Evolutionary conservation across 2,888 invertebrate species (phyloP).

Genomic region (Drosophila vallismaia): DNA sequence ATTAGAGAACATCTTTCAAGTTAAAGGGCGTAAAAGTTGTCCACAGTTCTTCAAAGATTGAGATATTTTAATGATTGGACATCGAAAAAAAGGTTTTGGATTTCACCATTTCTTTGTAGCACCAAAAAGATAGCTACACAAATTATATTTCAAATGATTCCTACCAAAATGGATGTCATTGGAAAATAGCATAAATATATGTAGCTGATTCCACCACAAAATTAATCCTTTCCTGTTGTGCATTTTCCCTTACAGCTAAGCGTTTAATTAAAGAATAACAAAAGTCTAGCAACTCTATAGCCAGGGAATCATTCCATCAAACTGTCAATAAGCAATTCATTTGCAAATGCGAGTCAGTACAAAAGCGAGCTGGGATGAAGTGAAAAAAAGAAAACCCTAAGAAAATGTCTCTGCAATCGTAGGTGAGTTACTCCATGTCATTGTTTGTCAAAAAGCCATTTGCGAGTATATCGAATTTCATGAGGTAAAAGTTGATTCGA

Average conservation of each 20-base stretch:
- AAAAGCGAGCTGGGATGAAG: slow-evolving; percentile 24
- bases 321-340: slow-evolving; percentile 80
- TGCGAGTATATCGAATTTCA: slow-evolving; percentile 70
- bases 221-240: slow-evolving; percentile 30
- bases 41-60: not conserved
- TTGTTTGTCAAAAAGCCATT: slow-evolving; percentile 80
- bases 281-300: slow-evolving; percentile 55
- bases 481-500: slow-evolving; percentile 25
- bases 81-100: not conserved
- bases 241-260: slow-evolving; percentile 24
- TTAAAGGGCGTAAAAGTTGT: slow-evolving; percentile 1
- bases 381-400: slow-evolving; percentile 23
- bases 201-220: slow-evolving; percentile 11
- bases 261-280: slow-evolving; percentile 75
- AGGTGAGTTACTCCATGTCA: slow-evolving; percentile 67
- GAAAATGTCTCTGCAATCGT: slow-evolving; percentile 52
- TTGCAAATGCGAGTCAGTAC: slow-evolving; percentile 67
- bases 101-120: not conserved
- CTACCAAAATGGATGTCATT: not conserved
- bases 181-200: not conserved
- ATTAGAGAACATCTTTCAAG: not conserved
- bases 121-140: slow-evolving; percentile 22
- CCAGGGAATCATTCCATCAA: slow-evolving; percentile 70
- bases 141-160: not conserved
- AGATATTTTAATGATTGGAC: not conserved